Conservation (phyloP, 2,797 vertebrate genomes). For the Muscicapa striata region DNA sequence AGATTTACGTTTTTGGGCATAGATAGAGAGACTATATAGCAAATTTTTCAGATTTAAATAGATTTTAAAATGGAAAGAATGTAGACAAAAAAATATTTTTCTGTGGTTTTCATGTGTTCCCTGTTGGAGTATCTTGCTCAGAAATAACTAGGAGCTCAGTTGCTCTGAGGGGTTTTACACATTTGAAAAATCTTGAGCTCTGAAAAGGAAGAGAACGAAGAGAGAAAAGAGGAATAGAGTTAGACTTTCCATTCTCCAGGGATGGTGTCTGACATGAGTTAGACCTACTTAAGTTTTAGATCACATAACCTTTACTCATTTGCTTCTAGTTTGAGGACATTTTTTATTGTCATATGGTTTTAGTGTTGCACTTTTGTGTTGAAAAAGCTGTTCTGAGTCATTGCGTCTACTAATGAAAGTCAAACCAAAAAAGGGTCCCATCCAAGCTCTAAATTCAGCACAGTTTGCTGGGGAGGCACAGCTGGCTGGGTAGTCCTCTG, state of each 20-base stretch:
- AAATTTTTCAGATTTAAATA: neutral
- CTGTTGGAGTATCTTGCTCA: neutral
- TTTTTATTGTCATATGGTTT: neutral
- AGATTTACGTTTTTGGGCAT: neutral
- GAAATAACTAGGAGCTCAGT: neutral
- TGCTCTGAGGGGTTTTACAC: neutral
- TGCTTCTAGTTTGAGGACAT: neutral
- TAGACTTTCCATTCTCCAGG: neutral
- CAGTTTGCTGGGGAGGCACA: neutral
- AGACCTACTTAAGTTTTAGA: conserved; percentile 6
- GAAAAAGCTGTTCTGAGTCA: neutral
- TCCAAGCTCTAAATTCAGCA: neutral
- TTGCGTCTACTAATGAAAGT: neutral
- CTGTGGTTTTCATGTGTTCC: neutral
- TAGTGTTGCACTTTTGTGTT: neutral
- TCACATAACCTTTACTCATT: neutral
- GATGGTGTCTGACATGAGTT: neutral
- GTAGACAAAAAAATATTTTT: neutral
- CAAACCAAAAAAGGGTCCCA: neutral
- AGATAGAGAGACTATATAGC: neutral
- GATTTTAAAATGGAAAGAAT: neutral
- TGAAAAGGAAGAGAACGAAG: neutral
- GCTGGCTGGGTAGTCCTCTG: neutral
- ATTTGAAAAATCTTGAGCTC: neutral
- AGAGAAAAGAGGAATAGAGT: neutral